These are phyloP conservation scores for Xyrauchen texanus DNA, from an alignment of 2,113 vertebrate genomes.

Conservation along the genomic window DNA sequence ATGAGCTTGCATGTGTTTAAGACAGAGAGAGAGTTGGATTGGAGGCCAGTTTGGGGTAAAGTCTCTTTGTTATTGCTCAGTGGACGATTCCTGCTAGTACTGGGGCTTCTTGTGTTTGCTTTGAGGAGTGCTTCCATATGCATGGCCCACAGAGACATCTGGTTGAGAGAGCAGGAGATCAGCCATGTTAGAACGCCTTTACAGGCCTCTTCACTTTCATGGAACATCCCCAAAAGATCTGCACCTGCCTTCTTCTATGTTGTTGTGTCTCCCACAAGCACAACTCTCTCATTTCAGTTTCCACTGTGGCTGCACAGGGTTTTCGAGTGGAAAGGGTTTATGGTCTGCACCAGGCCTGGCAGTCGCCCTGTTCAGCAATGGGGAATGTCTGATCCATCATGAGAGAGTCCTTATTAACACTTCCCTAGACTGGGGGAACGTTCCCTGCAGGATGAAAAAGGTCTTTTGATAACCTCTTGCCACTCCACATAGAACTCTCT, in stretches of 20 bases:
- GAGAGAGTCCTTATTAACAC: conserved; percentile 64
- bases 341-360: conserved; percentile 5
- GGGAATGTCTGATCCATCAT: conserved; percentile 53
- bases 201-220: conserved; percentile 36
- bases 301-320: neutral
- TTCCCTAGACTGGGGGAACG: conserved; percentile 62
- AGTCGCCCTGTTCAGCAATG: conserved; percentile 47
- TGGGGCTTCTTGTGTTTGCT: conserved; percentile 74
- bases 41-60: conserved; percentile 68
- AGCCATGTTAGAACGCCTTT: conserved; percentile 33
- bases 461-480: conserved; percentile 61
- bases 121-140: conserved; percentile 79
- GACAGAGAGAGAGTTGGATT: conserved; percentile 56
- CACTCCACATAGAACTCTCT: conserved; percentile 47
- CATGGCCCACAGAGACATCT: conserved; percentile 68
- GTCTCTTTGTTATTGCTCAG: conserved; percentile 73
- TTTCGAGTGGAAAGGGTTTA: conserved; percentile 42
- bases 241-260: conserved; percentile 41
- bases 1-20: conserved; percentile 55
- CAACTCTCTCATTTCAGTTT: neutral
- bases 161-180: conserved; percentile 44
- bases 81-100: conserved; percentile 69
- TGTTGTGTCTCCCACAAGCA: conserved; percentile 23
- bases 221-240: conserved; percentile 44
- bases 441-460: conserved; percentile 71